Evolutionary conservation across 2,888 invertebrate genomes (phyloP), one percentile per base, ranked within the genome.

Genomic region (Callimorpha dominula): DNA sequence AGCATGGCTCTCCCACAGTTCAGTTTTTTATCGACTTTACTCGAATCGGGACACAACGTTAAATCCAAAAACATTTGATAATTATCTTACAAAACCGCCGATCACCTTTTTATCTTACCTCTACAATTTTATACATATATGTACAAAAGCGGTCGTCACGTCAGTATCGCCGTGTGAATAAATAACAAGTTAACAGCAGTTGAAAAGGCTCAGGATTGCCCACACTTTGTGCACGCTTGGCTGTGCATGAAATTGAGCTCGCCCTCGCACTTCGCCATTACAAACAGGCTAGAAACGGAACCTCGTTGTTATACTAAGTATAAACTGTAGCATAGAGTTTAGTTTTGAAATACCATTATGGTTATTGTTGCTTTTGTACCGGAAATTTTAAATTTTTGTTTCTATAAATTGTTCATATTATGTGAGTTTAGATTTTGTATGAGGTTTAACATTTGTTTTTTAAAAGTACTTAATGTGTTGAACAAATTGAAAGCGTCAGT

Each of bases 231-330:
- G 43, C 42, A 63, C 68, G 71, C 72, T 73, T 63, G 50, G 65
- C 65, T 68, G 75, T 65, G 76, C 77, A 74, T 76, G 71, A 72
- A 84, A 84, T 82, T 78, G 77, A 76, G 71, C 71, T 64, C 71
- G 74, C 75, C 76, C 71, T 69, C 46, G 17, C 9, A 31, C 15
- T 49, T 49, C 15, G 20, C 49, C 42, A 17, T 43, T 43, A n/a
- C 63, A 64, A n/a, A 64, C 8, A 17, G 17, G 9, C 42, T 17
- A 42, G 17, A 63, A 17, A n/a, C n/a, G 42, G 17, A 63, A 9
- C 0, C 11, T 42, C 3, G 7, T 57, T 57, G n/a, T n/a, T 20
- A 57, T 57, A 4, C 20, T n/a, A 57, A 57, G n/a, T 57, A 54
- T 54, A 8, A 54, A 54, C 11, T 54, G n/a, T 54, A 20, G 40